A percentile compares a stretch with the other conserved stretches of the same genome.
Conservation (phyloP, 2,113 vertebrate species). For the Mellivora capensis region DNA sequence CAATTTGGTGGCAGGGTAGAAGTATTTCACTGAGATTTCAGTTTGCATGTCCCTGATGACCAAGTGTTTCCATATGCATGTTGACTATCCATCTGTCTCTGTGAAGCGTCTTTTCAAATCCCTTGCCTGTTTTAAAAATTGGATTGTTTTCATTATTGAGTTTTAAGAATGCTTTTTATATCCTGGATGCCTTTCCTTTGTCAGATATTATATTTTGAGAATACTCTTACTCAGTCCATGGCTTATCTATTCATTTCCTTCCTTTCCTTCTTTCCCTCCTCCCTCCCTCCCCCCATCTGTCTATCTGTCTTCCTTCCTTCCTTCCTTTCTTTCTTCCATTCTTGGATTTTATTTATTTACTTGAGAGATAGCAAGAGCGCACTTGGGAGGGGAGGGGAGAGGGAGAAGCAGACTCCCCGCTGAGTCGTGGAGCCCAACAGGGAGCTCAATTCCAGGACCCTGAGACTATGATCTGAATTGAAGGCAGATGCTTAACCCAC, state of each 20-base stretch:
- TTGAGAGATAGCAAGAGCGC: too few species aligned
- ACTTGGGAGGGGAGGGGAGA: not conserved
- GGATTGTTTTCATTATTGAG: not conserved
- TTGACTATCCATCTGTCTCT: not conserved
- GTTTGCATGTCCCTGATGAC: not conserved
- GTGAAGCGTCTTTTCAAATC: not conserved
- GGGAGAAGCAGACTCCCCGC: too few species aligned
- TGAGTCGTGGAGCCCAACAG: not conserved
- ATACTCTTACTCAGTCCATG: not conserved
- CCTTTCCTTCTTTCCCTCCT: too few species aligned
- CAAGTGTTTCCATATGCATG: not conserved
- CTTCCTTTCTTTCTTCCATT: too few species aligned
- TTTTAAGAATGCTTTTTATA: not conserved
- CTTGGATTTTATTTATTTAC: too few species aligned
- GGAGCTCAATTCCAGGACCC: not conserved
- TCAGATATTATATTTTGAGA: not conserved
- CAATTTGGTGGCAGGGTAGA: not conserved
- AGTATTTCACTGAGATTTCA: not conserved
- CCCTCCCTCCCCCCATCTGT: too few species aligned
- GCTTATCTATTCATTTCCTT: not conserved
- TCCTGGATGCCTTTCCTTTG: not conserved
- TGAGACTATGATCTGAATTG: too few species aligned
- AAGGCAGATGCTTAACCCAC: too few species aligned
- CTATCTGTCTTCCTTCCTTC: accelerated
- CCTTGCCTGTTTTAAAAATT: not conserved